Base-by-base conservation (phyloP, 2,113 vertebrate genomes). In the Corythoichthys intestinalis region DNA sequence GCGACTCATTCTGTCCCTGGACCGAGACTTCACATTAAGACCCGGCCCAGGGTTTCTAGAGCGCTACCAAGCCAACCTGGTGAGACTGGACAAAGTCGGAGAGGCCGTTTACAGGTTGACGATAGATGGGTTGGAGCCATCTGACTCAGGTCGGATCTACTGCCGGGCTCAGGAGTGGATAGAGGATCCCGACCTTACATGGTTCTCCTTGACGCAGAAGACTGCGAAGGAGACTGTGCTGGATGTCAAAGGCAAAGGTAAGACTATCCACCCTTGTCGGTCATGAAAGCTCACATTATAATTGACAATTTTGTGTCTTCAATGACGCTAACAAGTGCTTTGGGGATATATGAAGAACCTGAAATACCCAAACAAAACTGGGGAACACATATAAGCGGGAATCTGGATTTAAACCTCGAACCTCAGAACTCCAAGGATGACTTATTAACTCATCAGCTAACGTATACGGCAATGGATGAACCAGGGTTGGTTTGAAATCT, bases 141-240 rank as follows among this genome's bases (percentile, higher is more conserved):
- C 92, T 0, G 96, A 98, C 74, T 82, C 84, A 63, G 96, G 96
- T 0, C 75, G 78, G 47, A 74, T 97, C 69, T 94, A 91, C 87
- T 98, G 96, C 4, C 86, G 90, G 64, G 93, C 91, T 2, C 75
- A 78, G 0, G 95, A 98, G 67, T 98, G 95, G 95, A 95, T 97
- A 59, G 92, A 95, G 85, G 96, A 99, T 70, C 94, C 94, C 0
- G 94, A 95, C 66, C 65, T 80, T 52, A 92, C 81, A 0, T 99
- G 97, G 96, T 91, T 91, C 73, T 64, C 67, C 5, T 94, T 98
- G 54, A 67, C 90, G 1, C 67, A 61, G 75, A 95, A 91, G 72
- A 66, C 74, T 20, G 87, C 93, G 4, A 39, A 68, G 50, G 14
- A 67, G 28, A 77, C 65, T 3, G 6, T 20, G 0, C 56, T 93